Conservation (phyloP, 2,888 invertebrate genomes). For the Agriopis leucophaearia region DNA sequence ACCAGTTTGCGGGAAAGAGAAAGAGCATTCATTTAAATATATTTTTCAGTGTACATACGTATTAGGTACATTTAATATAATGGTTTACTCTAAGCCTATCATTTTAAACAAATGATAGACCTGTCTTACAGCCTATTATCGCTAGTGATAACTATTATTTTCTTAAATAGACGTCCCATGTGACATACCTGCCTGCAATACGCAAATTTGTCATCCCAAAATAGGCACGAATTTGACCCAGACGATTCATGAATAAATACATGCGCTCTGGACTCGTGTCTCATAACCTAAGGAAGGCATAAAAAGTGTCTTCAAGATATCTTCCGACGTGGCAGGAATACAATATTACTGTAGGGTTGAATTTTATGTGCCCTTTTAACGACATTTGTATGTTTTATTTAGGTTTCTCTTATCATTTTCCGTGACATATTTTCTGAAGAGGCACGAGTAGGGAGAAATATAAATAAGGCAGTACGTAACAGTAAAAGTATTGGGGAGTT, state of each 20-base stretch:
- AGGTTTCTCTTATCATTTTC: conserved; percentile 62
- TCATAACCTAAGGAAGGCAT: conserved; percentile 51
- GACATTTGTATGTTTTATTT: conserved; percentile 64
- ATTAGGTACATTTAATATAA: too few species aligned
- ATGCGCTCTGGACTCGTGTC: conserved; percentile 38
- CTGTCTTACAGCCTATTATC: too few species aligned
- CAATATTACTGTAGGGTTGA: conserved; percentile 52
- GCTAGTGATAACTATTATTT: too few species aligned
- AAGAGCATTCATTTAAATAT: too few species aligned
- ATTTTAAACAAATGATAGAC: too few species aligned
- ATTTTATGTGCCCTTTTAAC: conserved; percentile 66
- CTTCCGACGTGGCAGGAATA: conserved; percentile 62
- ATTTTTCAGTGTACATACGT: too few species aligned
- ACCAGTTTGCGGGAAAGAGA: too few species aligned
- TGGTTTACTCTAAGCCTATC: too few species aligned
- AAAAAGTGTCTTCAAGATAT: conserved; percentile 64
- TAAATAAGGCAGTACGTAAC: conserved; percentile 17
- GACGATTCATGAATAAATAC: conserved; percentile 44
- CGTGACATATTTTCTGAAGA: conserved; percentile 48
- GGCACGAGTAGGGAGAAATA: conserved; percentile 33
- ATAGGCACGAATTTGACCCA: conserved; percentile 21
- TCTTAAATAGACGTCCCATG: too few species aligned
- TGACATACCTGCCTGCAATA: neutral
- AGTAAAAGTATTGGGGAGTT: neutral
- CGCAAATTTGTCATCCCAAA: conserved; percentile 24